These are phyloP conservation scores for Parasteatoda tepidariorum DNA, from an alignment of 1,140 invertebrate genomes.

Conservation along the genomic window DNA sequence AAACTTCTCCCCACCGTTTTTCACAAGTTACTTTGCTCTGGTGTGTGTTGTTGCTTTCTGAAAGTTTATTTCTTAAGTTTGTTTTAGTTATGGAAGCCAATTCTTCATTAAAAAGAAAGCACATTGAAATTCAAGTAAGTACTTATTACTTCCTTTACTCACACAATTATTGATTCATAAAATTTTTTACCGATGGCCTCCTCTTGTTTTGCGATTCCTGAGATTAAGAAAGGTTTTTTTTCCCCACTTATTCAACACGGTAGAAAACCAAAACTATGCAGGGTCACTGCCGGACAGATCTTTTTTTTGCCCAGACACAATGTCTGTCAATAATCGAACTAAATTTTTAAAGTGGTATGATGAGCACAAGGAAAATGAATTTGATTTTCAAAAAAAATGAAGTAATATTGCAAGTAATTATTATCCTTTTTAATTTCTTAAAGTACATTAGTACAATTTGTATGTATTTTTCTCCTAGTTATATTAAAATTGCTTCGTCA, in stretches of 20 bases:
- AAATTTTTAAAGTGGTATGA: neutral
- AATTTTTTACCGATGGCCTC: neutral
- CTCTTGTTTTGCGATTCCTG: neutral
- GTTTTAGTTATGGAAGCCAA: too few species aligned
- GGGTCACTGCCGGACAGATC: neutral
- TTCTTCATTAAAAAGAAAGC: too few species aligned
- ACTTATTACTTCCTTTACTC: too few species aligned
- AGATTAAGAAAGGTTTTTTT: slow-evolving; percentile 10
- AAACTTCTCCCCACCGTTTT: too few species aligned
- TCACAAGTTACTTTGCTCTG: too few species aligned
- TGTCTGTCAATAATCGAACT: neutral
- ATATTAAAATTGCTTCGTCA: neutral
- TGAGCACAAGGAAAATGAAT: neutral
- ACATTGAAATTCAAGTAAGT: too few species aligned
- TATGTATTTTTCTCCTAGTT: neutral
- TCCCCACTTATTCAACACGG: neutral
- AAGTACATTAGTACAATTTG: too few species aligned
- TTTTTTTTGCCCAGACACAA: neutral
- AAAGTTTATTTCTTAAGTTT: too few species aligned
- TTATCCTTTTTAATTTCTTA: too few species aligned
- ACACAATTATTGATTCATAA: neutral
- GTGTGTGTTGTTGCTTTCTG: too few species aligned
- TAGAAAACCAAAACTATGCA: slow-evolving; percentile 3
- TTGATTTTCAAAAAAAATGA: slow-evolving; percentile 13
- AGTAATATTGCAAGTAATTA: neutral